Evolutionary conservation across 2,888 invertebrate genomes (phyloP).

Genomic region (Andrena dorsata): DNA sequence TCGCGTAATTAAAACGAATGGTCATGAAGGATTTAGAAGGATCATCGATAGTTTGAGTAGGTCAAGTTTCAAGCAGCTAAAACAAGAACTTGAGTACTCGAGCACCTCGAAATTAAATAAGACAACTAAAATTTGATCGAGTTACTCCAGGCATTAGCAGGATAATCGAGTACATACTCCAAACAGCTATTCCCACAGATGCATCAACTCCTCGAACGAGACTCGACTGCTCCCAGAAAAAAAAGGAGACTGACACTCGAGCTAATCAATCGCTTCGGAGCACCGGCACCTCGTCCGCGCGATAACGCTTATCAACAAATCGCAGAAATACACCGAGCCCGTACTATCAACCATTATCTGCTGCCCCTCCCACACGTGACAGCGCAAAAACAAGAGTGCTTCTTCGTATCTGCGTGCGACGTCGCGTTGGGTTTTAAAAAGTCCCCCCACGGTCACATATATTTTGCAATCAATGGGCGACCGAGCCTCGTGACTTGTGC

Average conservation of each 20-base stretch:
- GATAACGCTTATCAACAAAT: constrained; percentile 53
- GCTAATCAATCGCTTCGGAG: constrained; percentile 18
- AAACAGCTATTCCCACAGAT: not conserved
- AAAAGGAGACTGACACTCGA: not conserved
- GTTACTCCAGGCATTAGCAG: not conserved
- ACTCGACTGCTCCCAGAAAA: not conserved
- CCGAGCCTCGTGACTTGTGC: constrained; percentile 23
- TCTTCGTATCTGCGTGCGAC: constrained; percentile 38
- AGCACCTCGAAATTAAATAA: not conserved
- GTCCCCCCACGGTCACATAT: constrained; percentile 25
- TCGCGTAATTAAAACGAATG: no score
- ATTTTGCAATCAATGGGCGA: constrained; percentile 66
- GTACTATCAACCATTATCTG: constrained; percentile 39
- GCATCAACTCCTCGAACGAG: not conserved
- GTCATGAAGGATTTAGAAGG: no score
- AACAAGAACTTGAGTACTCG: not conserved
- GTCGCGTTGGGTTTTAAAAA: constrained; percentile 34
- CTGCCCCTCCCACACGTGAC: constrained; percentile 34
- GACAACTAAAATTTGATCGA: not conserved
- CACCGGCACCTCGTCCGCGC: constrained; percentile 19
- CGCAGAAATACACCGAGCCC: constrained; percentile 46
- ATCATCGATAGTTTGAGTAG: no score
- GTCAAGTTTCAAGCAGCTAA: no score
- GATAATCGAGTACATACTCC: not conserved
- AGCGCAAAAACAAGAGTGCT: constrained; percentile 50